A percentile compares a stretch with the other conserved stretches of the same genome.
phyloP scores from a whole-genome alignment of 2,113 vertebrate genomes.

The Colossoma macropomum region DNA sequence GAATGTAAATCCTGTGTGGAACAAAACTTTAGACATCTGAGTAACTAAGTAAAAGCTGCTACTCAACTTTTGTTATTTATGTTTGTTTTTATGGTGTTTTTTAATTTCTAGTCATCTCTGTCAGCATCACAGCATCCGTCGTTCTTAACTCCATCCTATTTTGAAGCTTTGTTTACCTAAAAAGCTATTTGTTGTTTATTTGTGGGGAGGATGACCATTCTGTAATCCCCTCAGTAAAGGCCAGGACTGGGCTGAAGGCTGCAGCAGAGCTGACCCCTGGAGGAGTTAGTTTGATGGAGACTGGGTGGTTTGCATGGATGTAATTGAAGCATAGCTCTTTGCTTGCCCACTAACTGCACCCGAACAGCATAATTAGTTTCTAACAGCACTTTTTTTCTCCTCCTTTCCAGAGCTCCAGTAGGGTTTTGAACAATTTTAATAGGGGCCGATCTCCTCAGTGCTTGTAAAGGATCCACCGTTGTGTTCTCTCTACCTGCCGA shows the following conservation, averaged over 20 bases:
- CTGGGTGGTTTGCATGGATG: constrained; percentile 65
- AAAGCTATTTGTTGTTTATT: constrained; percentile 19
- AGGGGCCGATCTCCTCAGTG: constrained; percentile 62
- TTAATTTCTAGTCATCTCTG: neutral
- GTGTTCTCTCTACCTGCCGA: constrained; percentile 80
- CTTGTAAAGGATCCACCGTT: constrained; percentile 77
- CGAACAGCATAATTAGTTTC: constrained; percentile 70
- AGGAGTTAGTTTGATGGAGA: constrained; percentile 64
- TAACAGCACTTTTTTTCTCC: constrained; percentile 60
- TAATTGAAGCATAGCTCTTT: constrained; percentile 66
- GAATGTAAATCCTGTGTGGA: too few species aligned
- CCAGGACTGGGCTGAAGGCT: neutral
- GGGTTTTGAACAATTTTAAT: constrained; percentile 76
- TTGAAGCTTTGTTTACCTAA: constrained; percentile 25
- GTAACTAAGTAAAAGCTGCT: too few species aligned
- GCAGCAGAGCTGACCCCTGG: constrained; percentile 25
- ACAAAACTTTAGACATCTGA: too few species aligned
- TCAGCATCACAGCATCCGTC: neutral
- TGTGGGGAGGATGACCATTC: neutral
- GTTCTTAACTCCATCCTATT: neutral
- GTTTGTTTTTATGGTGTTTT: neutral
- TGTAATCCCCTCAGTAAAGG: neutral
- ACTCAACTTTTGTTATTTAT: too few species aligned
- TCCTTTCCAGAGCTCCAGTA: constrained; percentile 52
- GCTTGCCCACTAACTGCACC: constrained; percentile 71